phyloP scores from a whole-genome alignment of 2,888 invertebrate species.

The Ischnus inquisitorius region DNA sequence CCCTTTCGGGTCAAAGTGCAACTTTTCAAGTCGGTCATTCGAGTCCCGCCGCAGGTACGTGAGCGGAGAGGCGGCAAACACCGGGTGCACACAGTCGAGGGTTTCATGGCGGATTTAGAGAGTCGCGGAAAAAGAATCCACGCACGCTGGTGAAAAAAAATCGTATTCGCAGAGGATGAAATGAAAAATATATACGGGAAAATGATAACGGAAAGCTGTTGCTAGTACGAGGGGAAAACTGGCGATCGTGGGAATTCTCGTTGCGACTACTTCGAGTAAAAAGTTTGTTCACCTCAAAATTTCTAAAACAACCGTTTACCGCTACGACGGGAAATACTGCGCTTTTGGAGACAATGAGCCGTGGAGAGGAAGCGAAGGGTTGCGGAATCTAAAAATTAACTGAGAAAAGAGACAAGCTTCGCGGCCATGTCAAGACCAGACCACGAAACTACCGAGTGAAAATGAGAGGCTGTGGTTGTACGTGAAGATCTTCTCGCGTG shows the following conservation, averaged over 20 bases:
- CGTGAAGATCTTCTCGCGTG: conserved; percentile 9
- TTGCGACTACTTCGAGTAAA: not conserved
- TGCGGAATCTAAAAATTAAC: not conserved
- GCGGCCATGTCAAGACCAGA: not conserved
- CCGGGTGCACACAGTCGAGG: not conserved
- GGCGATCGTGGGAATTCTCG: not conserved
- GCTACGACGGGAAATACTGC: no score
- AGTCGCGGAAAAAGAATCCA: not conserved
- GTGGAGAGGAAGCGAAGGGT: not conserved
- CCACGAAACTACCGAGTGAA: not conserved
- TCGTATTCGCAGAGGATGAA: not conserved
- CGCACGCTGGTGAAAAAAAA: not conserved
- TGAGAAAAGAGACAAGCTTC: not conserved
- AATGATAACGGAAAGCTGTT: not conserved
- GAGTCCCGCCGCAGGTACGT: conserved; percentile 4
- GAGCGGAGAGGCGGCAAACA: not conserved
- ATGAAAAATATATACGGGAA: not conserved
- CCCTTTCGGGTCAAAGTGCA: conserved; percentile 28
- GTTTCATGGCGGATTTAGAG: not conserved
- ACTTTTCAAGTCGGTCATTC: conserved; percentile 33
- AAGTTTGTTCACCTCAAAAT: no score
- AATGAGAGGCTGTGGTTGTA: not conserved
- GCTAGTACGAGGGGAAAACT: not conserved
- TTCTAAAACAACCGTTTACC: no score
- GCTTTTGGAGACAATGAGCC: no score